Percentiles rank a stretch among this genome's conserved stretches.
phyloP scores from a whole-genome alignment of 2,888 invertebrate species.

The Mimachlamys varia region DNA sequence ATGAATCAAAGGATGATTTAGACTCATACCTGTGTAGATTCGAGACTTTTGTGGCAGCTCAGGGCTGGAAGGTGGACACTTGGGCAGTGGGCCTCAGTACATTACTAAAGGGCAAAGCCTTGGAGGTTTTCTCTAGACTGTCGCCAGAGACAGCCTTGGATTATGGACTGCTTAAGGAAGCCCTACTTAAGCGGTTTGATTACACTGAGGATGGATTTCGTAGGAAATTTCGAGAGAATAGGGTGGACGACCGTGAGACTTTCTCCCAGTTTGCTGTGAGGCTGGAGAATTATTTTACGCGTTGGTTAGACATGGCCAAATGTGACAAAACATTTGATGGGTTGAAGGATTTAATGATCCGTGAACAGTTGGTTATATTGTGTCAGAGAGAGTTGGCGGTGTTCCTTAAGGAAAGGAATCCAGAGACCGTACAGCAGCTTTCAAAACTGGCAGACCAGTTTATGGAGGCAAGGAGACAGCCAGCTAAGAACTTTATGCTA shows the following conservation, averaged over 20 bases:
- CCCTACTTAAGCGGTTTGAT: conserved; percentile 46
- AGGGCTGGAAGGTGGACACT: no score
- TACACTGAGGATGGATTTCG: conserved; percentile 48
- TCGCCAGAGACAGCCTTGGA: conserved; percentile 39
- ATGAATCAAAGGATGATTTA: no score
- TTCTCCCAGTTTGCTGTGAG: conserved; percentile 42
- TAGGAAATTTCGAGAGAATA: conserved; percentile 43
- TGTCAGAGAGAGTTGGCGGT: conserved; percentile 23
- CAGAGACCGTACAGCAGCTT: conserved; percentile 45
- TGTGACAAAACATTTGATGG: conserved; percentile 35
- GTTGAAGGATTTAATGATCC: conserved; percentile 42
- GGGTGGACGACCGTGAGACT: conserved; percentile 46
- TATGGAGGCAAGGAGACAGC: conserved; percentile 41
- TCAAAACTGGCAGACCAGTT: conserved; percentile 45
- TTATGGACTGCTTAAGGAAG: conserved; percentile 45
- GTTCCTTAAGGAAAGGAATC: conserved; percentile 48
- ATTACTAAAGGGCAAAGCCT: conserved; percentile 46
- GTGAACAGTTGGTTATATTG: conserved; percentile 44
- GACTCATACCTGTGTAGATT: no score
- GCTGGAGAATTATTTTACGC: conserved; percentile 40
- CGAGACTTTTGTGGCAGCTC: no score
- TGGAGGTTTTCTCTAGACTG: conserved; percentile 46
- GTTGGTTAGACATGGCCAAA: conserved; percentile 48
- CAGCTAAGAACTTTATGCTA: no score
- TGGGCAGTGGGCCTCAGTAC: conserved; percentile 43